phyloP scores from a whole-genome alignment of 1,140 invertebrate species.

The Danaus plexippus region DNA sequence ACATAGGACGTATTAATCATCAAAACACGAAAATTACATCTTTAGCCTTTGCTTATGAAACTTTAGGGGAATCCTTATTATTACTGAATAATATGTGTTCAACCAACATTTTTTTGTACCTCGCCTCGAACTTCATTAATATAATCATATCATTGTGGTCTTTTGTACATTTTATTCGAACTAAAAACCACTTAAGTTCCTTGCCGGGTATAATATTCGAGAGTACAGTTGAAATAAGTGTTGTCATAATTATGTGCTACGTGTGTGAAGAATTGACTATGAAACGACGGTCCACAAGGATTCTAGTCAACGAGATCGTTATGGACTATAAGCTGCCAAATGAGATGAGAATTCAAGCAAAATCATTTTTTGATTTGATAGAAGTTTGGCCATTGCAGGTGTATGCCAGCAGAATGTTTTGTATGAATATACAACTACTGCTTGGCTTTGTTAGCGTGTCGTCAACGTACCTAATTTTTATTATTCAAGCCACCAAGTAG shows the following conservation, averaged over 20 bases:
- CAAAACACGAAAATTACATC: conserved; percentile 23
- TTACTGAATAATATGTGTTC: conserved; percentile 39
- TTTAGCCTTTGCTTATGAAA: conserved; percentile 31
- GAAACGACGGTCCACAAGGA: conserved; percentile 3
- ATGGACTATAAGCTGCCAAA: conserved; percentile 12
- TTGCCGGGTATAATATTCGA: conserved; percentile 8
- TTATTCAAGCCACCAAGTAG: conserved; percentile 7
- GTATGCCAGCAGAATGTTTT: conserved; percentile 5
- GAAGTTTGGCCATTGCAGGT: conserved; percentile 11
- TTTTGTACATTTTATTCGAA: conserved; percentile 27
- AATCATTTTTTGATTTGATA: conserved; percentile 13
- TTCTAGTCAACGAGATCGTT: conserved; percentile 10
- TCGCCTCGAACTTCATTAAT: conserved; percentile 35
- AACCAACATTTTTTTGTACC: conserved; percentile 38
- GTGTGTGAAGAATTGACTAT: conserved; percentile 5
- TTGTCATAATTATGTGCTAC: conserved; percentile 9
- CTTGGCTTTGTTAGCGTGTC: conserved; percentile 10
- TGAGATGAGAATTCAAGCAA: conserved; percentile 9
- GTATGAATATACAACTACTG: conserved; percentile 10
- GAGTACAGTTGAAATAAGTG: conserved; percentile 6
- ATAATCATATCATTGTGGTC: conserved; percentile 38
- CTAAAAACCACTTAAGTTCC: conserved; percentile 2
- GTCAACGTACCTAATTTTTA: conserved; percentile 10
- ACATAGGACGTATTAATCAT: background rate
- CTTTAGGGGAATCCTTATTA: conserved; percentile 29